Evolutionary conservation across 2,113 vertebrate genomes (phyloP).

Genomic region (Bambusicola thoracicus): DNA sequence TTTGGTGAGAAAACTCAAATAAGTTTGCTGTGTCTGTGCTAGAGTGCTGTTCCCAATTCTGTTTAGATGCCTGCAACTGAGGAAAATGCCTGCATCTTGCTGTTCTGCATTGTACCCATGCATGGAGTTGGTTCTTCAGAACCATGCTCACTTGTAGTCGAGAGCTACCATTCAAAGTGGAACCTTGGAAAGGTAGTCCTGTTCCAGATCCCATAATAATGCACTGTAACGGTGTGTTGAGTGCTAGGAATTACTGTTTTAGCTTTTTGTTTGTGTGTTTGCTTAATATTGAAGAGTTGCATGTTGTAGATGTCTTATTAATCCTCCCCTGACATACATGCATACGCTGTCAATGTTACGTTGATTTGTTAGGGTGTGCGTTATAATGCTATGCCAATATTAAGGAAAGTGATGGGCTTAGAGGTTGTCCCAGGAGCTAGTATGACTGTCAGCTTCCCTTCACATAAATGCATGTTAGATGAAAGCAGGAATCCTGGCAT

Average conservation of each 20-base stretch:
- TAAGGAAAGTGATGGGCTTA: neutral
- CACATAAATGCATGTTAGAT: accelerated
- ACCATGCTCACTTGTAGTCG: neutral
- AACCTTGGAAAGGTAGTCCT: neutral
- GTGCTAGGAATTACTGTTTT: neutral
- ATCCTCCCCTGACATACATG: neutral
- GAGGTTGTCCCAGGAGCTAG: neutral
- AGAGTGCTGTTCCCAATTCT: neutral
- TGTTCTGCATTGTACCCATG: neutral
- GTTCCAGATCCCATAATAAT: neutral
- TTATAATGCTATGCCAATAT: neutral
- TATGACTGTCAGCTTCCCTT: neutral
- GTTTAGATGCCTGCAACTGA: neutral
- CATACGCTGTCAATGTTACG: neutral
- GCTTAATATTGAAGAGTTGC: neutral
- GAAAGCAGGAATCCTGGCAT: neutral
- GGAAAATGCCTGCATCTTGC: neutral
- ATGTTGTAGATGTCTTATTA: neutral
- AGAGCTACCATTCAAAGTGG: neutral
- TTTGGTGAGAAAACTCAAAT: neutral
- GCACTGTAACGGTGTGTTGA: neutral
- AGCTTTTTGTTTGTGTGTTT: neutral
- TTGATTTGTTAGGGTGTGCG: neutral
- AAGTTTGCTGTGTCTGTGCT: neutral
- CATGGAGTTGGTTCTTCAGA: neutral